phyloP scores from a whole-genome alignment of 2,797 vertebrate genomes.

The Ctenosaura bakeri region DNA sequence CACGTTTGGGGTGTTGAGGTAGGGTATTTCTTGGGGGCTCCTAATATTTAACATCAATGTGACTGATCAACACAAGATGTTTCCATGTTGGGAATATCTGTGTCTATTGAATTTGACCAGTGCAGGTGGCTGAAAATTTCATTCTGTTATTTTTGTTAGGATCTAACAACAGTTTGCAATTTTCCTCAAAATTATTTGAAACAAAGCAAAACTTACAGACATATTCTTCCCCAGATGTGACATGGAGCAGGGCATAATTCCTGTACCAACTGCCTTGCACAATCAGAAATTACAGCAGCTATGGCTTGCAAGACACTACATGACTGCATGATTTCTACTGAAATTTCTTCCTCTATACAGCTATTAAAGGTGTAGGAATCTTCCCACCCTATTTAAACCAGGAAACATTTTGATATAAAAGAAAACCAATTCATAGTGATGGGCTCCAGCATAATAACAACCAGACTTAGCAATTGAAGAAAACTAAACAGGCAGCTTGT shows the following conservation, averaged over 20 bases:
- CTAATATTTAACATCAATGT: not conserved
- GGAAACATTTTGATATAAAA: not conserved
- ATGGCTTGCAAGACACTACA: not conserved
- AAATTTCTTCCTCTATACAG: not conserved
- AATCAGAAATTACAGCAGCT: not conserved
- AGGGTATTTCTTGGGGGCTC: not conserved
- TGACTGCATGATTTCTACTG: not conserved
- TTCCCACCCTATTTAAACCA: not conserved
- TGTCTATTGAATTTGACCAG: not conserved
- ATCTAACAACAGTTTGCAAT: not conserved
- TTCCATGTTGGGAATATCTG: not conserved
- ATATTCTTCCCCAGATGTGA: not conserved
- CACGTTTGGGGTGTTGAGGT: not conserved
- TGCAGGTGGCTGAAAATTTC: not conserved
- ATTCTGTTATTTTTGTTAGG: not conserved
- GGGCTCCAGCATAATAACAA: not conserved
- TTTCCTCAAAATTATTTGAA: too few species aligned
- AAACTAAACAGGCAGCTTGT: not conserved
- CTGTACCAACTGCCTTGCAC: not conserved
- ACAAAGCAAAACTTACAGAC: not conserved
- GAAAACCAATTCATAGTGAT: too few species aligned
- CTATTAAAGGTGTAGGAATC: not conserved
- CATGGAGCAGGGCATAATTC: not conserved
- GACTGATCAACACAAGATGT: not conserved
- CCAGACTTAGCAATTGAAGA: too few species aligned